Base-by-base conservation (phyloP, 2,113 vertebrate genomes). In the Oceanites oceanicus region DNA sequence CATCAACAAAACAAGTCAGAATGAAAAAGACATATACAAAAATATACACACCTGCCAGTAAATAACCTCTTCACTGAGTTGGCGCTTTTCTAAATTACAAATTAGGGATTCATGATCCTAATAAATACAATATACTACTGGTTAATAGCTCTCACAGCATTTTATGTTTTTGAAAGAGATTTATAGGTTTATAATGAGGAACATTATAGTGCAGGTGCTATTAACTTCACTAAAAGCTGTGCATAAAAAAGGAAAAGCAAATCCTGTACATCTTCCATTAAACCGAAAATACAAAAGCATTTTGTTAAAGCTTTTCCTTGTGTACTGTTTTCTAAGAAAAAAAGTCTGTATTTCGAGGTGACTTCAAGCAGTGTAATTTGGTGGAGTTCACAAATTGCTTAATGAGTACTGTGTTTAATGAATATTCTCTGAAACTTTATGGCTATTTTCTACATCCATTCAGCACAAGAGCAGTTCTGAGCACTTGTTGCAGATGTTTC, bases 181-280 rank as follows among this genome's bases (percentile, higher is more conserved):
- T 93, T 96, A 95, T 88, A 89, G 30, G 17, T 91, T 96, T 97
- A 95, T 87, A 96, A 94, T 86, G 79, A 95, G 49, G 63, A 92
- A 82, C 61, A 92, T 94, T 82, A 86, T 26, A 89, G 63, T 78
- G 50, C 71, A 95, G 73, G 73, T 88, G 88, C 61, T 92, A 89
- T 59, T 92, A 93, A 92, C 55, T 44, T 59, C 58, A 70, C 32
- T 53, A 79, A 85, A 88, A 86, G 38, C 49, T 86, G 68, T 4
- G 26, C 8, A 2, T 30, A 90, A 89, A 88, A 90, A 59, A 66
- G 11, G 52, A 65, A 94, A 62, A 82, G 62, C 3, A 52, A 92
- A 89, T 53, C 19, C 18, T 61, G n/a, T 38, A 45, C 26, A 72
- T 59, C 78, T 44, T 77, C 45, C 36, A 80, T 63, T 81, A 72